A percentile compares a stretch with the other conserved stretches of the same genome.
phyloP scores from a whole-genome alignment of 2,797 vertebrate genomes.

The Leptodactylus fallax region DNA sequence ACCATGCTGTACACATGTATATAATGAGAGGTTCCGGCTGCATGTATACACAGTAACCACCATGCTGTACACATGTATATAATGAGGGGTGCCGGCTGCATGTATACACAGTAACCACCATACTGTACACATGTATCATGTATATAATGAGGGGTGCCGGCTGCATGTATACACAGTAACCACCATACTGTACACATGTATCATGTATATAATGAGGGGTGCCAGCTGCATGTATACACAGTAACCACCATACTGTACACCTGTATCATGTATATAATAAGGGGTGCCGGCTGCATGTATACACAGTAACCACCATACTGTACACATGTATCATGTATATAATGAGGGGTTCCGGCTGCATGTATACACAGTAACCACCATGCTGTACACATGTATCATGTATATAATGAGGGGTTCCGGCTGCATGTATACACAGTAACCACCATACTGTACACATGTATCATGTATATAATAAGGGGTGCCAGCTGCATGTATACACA shows the following conservation, averaged over 20 bases:
- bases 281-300: neutral
- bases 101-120: neutral
- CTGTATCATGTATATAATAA: neutral
- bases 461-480: neutral
- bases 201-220: neutral
- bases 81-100: neutral
- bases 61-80: neutral
- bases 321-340: neutral
- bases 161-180: neutral
- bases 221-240: neutral
- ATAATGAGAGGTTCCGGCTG: neutral
- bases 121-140: neutral
- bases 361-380: neutral
- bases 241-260: neutral
- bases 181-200: neutral
- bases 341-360: neutral
- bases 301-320: neutral
- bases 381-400: neutral
- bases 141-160: neutral
- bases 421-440: neutral
- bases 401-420: neutral
- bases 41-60: neutral
- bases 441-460: neutral
- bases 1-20: too few relatives aligned
- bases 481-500: neutral